These are phyloP conservation scores for Apamea anceps DNA, from an alignment of 2,888 invertebrate species.

Conservation along the genomic window DNA sequence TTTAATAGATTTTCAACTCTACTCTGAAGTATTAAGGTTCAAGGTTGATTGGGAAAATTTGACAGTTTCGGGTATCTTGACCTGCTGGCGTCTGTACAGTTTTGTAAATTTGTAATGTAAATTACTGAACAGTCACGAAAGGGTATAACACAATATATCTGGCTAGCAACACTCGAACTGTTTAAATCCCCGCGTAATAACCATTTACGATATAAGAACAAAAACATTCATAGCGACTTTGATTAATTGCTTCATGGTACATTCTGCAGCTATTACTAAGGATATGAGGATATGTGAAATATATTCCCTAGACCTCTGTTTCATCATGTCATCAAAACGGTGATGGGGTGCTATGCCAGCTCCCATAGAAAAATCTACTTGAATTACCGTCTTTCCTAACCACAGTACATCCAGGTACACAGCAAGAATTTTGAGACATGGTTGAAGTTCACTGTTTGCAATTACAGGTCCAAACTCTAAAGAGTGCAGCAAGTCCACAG, in stretches of 20 bases:
- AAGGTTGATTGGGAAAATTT: too few relatives aligned
- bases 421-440: constrained; percentile 14
- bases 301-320: not conserved
- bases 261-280: constrained; percentile 2
- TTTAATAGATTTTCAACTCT: too few relatives aligned
- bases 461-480: constrained; percentile 12
- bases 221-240: not conserved
- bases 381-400: not conserved
- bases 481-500: not conserved
- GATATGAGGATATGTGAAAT: not conserved
- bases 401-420: not conserved
- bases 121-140: not conserved
- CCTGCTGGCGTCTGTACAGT: too few relatives aligned
- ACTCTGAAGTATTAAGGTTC: too few relatives aligned
- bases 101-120: not conserved
- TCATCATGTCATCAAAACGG: not conserved
- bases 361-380: not conserved
- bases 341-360: too few relatives aligned
- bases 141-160: not conserved
- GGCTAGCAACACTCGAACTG: too few relatives aligned
- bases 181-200: too few relatives aligned
- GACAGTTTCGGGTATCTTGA: too few relatives aligned
- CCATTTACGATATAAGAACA: not conserved
- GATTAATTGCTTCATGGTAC: not conserved
- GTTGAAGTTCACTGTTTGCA: constrained; percentile 9